Evolutionary conservation across 2,113 vertebrate genomes (phyloP).

Genomic region (Nyctereutes procyonoides): DNA sequence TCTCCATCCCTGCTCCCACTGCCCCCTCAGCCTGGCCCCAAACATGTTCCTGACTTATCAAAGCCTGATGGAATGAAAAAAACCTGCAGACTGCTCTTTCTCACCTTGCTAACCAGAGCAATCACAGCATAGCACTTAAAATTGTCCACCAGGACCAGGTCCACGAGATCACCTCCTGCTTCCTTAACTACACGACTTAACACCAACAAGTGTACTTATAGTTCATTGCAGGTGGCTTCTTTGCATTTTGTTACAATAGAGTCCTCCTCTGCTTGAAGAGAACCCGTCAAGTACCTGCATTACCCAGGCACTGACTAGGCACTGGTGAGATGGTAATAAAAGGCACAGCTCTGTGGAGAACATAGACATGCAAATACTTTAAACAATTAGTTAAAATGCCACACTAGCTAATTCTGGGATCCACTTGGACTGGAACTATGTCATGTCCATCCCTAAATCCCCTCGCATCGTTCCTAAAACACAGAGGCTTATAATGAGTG

Average conservation of each 20-base stretch:
- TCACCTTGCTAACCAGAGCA: not conserved
- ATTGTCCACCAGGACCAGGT: rapidly evolving
- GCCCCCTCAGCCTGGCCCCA: not conserved
- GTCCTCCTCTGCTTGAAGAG: not conserved
- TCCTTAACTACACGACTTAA: not conserved
- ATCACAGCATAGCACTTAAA: not conserved
- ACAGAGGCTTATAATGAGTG: not conserved
- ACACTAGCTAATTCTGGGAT: not conserved
- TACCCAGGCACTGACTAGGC: not conserved
- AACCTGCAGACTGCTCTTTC: too few species aligned
- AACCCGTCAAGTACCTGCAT: not conserved
- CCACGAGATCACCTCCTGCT: not conserved
- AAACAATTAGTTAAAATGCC: not conserved
- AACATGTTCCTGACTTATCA: not conserved
- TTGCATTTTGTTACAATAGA: not conserved
- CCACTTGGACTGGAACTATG: rapidly evolving
- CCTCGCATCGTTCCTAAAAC: not conserved
- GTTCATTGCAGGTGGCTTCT: not conserved
- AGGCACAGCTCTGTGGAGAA: not conserved
- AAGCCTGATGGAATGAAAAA: not conserved
- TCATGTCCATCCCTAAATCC: not conserved
- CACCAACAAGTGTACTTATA: not conserved
- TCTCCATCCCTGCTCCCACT: not conserved
- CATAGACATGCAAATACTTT: not conserved
- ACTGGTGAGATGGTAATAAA: not conserved